phyloP scores from a whole-genome alignment of 2,888 invertebrate species.

The Erpobdella octoculata region DNA sequence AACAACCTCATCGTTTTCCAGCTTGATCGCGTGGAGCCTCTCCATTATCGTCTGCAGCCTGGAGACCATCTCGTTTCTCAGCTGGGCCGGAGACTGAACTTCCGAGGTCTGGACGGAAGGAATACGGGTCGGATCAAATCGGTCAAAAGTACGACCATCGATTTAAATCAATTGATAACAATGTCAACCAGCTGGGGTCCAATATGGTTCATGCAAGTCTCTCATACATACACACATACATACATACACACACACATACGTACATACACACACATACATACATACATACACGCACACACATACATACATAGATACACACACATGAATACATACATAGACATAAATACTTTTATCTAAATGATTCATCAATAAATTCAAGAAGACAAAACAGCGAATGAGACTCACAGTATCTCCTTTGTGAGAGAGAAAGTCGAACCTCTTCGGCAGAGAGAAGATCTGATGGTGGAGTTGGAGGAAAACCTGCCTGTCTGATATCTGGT shows the following conservation, averaged over 20 bases:
- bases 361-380: background rate
- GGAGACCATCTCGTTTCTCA: conserved; percentile 72
- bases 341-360: no score
- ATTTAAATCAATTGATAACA: background rate
- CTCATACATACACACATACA: no score
- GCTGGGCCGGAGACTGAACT: conserved; percentile 66
- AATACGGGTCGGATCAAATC: background rate
- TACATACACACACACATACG: no score
- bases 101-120: conserved; percentile 51
- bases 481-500: conserved; percentile 77
- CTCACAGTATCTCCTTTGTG: conserved; percentile 66
- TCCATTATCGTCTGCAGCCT: conserved; percentile 71
- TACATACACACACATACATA: no score
- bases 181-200: background rate
- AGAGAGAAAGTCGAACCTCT: conserved; percentile 76
- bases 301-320: no score
- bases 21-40: conserved; percentile 70
- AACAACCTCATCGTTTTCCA: conserved; percentile 74
- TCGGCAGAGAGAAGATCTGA: conserved; percentile 77
- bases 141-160: background rate
- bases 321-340: background rate
- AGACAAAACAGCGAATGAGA: conserved; percentile 8
- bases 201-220: no score
- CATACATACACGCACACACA: no score
- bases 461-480: conserved; percentile 78